Percentiles rank a stretch among this genome's conserved stretches.
Conservation (phyloP, 2,113 vertebrate species). For the Chamaetylas fuelleborni region DNA sequence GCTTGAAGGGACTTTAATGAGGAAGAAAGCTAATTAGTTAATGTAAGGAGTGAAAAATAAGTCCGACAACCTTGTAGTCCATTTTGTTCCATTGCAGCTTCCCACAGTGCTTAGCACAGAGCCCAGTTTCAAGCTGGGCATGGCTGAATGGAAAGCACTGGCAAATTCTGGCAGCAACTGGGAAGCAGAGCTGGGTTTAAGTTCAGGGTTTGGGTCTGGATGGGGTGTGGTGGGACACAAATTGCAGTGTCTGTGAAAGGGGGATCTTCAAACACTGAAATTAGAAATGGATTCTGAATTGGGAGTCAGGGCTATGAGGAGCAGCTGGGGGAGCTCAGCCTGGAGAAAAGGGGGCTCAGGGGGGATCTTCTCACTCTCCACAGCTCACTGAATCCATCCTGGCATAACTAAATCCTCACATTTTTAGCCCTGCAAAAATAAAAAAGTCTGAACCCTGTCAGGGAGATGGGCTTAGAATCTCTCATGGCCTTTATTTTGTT, state of each 20-base stretch:
- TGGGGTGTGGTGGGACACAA: background rate
- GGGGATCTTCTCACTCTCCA: background rate
- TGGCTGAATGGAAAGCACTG: background rate
- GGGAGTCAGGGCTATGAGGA: background rate
- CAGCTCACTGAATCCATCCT: background rate
- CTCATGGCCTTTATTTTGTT: background rate
- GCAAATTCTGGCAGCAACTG: background rate
- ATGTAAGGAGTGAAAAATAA: constrained; percentile 65
- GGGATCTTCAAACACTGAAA: background rate
- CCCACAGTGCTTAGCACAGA: constrained; percentile 24
- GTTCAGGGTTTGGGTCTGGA: background rate
- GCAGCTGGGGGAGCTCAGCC: background rate
- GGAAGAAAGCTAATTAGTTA: constrained; percentile 70
- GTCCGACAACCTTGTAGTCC: constrained; percentile 24
- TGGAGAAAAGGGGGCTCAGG: background rate
- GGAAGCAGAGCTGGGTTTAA: background rate
- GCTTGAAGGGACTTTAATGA: constrained; percentile 67
- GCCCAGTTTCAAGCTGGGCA: background rate
- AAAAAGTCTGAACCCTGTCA: background rate
- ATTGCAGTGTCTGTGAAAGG: fast-evolving
- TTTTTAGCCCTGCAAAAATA: background rate
- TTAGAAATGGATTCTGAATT: background rate
- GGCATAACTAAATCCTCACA: background rate
- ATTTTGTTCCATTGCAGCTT: constrained; percentile 31
- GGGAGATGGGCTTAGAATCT: background rate